A percentile compares a stretch with the other conserved stretches of the same genome.
These are phyloP conservation scores for Hippolais icterina DNA, from an alignment of 2,113 vertebrate species.

Conservation along the genomic window DNA sequence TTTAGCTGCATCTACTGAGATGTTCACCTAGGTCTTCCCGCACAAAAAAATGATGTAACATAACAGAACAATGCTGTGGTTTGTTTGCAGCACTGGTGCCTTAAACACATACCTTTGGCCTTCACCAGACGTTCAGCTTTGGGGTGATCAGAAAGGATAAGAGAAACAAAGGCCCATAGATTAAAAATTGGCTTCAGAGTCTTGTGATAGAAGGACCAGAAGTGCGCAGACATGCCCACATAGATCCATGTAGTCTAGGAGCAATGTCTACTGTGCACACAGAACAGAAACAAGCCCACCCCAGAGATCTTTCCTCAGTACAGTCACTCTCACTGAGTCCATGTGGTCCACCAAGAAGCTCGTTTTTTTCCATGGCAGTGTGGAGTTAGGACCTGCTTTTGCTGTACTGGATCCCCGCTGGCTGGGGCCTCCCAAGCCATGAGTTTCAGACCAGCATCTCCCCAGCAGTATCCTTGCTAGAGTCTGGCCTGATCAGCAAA, in stretches of 20 bases:
- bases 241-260: not conserved
- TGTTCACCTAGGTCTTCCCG: not conserved
- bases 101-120: not conserved
- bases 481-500: not conserved
- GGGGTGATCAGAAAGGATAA: not conserved
- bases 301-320: not conserved
- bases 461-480: not conserved
- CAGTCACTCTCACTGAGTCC: not conserved
- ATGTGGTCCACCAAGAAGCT: accelerated
- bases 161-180: not conserved
- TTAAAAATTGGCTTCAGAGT: not conserved
- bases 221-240: accelerated
- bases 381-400: not conserved
- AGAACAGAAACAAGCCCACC: not conserved
- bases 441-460: not conserved
- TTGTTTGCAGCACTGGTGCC: not conserved
- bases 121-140: not conserved
- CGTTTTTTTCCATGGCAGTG: not conserved
- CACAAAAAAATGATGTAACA: not conserved
- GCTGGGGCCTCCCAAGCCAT: accelerated
- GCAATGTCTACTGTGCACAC: accelerated
- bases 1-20: not conserved
- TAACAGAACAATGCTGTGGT: not conserved
- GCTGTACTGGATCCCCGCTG: accelerated
- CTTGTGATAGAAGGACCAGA: not conserved